Evolutionary conservation across 2,888 invertebrate genomes (phyloP), one percentile per base, ranked within the genome.

Genomic region (Keiferia lycopersicella): DNA sequence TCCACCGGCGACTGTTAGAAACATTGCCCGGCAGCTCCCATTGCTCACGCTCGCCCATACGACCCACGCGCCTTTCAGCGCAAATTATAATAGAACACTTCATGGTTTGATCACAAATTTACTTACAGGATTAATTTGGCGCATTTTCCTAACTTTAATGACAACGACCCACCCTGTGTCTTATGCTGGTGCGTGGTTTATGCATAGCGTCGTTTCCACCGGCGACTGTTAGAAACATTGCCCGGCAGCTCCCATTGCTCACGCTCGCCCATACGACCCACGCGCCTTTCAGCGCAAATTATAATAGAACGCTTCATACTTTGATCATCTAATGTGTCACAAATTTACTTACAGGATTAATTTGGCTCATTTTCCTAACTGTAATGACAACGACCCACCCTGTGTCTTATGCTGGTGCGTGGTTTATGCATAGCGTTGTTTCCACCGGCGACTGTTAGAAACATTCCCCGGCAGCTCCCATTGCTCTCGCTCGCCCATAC

Each of bases 211-310:
- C 70, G 69, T 71, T 68, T 69, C 71, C 67, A 62, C 68, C 65
- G 60, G 69, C 62, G 65, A 66, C 69, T 68, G 71, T 69, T 74
- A 71, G 70, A 74, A 73, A 70, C 69, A 70, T 74, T 71, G 70
- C 70, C 68, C 71, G 71, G 70, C 68, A 74, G 73, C 71, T 67
- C 64, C 67, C 71, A 73, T 76, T 77, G 77, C 73, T 73, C 75
- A 76, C 68, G 68, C 66, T 63, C 68, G 67, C 45, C 63, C 48
- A 66, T 64, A 66, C 67, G 53, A 62, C 64, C 65, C 63, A 60
- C 57, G 65, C 64, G 60, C 57, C 62, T 66, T 66, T 65, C 67
- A 65, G 62, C 60, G 53, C 63, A 63, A 61, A 20, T 63, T 61
- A 65, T 69, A 67, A 41, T 14, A 26, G 26, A 6, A 68, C 69